Conservation (phyloP, 2,888 invertebrate genomes). For the Cheilosia vernalis region DNA sequence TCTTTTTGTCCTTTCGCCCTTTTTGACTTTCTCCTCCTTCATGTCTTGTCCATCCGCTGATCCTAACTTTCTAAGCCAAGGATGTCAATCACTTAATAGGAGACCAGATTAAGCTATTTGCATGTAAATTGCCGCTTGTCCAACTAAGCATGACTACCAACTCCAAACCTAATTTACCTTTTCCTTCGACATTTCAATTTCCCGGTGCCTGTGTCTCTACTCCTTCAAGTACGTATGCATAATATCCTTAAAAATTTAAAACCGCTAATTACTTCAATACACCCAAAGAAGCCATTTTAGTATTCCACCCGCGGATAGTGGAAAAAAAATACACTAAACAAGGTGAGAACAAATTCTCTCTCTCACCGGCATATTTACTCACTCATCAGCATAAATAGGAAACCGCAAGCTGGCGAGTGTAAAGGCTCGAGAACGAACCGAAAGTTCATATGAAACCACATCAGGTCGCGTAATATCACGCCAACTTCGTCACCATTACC, state of each 20-base stretch:
- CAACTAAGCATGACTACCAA: neutral
- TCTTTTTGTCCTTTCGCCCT: too few species aligned
- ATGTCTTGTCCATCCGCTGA: too few species aligned
- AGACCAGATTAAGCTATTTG: too few species aligned
- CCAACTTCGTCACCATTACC: slow-evolving; percentile 47
- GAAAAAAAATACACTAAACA: neutral
- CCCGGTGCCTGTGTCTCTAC: neutral
- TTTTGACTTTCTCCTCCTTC: too few species aligned
- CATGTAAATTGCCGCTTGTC: neutral
- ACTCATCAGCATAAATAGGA: slow-evolving; percentile 70
- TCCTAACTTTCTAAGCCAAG: too few species aligned
- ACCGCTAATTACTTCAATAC: slow-evolving; percentile 31
- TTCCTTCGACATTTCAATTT: slow-evolving; percentile 13
- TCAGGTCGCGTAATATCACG: slow-evolving; percentile 53
- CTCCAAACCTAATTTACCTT: neutral
- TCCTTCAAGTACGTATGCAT: neutral
- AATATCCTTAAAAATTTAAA: slow-evolving; percentile 23
- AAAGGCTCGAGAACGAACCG: slow-evolving; percentile 14
- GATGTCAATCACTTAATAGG: too few species aligned
- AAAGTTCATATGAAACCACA: slow-evolving; percentile 63
- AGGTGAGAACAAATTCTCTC: slow-evolving; percentile 57
- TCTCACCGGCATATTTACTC: slow-evolving; percentile 21
- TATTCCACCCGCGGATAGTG: neutral
- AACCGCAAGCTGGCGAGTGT: slow-evolving; percentile 22
- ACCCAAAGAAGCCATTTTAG: slow-evolving; percentile 9